phyloP scores from a whole-genome alignment of 2,113 vertebrate species.

The Cnemophilus loriae region DNA sequence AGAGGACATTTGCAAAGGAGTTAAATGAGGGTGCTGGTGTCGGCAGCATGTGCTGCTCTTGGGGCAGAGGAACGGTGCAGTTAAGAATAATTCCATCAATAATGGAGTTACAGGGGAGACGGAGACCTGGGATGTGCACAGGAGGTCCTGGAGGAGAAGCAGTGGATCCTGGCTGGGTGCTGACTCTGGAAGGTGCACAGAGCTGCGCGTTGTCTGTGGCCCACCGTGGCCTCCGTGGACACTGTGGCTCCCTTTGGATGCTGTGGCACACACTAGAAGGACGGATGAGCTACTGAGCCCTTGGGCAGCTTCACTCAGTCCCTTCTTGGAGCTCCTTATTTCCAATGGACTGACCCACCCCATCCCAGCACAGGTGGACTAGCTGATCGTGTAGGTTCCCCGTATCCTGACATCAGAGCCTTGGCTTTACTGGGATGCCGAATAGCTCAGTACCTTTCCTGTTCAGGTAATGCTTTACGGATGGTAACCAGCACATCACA shows the following conservation, averaged over 20 bases:
- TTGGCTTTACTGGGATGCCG: not conserved
- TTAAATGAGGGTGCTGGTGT: not conserved
- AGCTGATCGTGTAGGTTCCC: not conserved
- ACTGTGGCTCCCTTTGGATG: not conserved
- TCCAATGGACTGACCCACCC: not conserved
- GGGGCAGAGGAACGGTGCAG: accelerated
- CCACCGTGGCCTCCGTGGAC: no score
- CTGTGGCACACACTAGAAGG: not conserved
- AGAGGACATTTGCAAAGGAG: not conserved
- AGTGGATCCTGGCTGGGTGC: not conserved
- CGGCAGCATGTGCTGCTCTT: accelerated
- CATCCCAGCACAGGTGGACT: not conserved
- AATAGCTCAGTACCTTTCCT: not conserved
- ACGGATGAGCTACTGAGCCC: not conserved
- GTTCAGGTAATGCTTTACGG: not conserved
- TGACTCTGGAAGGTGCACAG: not conserved
- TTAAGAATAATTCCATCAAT: not conserved
- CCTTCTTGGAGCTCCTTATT: not conserved
- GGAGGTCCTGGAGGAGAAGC: not conserved
- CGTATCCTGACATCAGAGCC: not conserved
- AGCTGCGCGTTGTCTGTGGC: accelerated
- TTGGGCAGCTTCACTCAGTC: not conserved
- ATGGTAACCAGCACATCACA: not conserved
- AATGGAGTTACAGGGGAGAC: accelerated
- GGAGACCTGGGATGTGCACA: not conserved